phyloP scores from a whole-genome alignment of 2,797 vertebrate species.

The Crocidura indochinensis region DNA sequence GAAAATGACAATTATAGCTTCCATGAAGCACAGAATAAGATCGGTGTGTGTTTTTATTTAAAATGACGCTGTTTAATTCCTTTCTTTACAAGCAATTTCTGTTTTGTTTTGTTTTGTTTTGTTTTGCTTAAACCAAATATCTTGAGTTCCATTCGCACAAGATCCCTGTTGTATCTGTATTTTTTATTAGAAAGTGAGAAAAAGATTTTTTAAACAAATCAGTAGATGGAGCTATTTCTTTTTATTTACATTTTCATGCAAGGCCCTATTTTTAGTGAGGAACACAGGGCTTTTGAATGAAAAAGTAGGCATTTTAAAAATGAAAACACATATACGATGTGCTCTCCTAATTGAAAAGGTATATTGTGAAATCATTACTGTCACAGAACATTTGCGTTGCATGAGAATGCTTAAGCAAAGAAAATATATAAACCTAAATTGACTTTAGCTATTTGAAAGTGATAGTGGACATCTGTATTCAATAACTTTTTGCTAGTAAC shows the following conservation, averaged over 20 bases:
- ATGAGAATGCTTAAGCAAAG: slow-evolving; percentile 86
- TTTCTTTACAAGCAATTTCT: slow-evolving; percentile 36
- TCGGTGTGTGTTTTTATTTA: background rate
- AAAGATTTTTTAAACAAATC: slow-evolving; percentile 82
- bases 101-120: slow-evolving; percentile 8
- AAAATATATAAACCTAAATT: slow-evolving; percentile 89
- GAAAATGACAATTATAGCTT: slow-evolving; percentile 82
- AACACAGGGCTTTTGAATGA: slow-evolving; percentile 72
- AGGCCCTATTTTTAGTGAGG: slow-evolving; percentile 73
- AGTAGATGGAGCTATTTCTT: slow-evolving; percentile 92
- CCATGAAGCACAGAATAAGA: slow-evolving; percentile 44
- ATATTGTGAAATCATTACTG: slow-evolving; percentile 91
- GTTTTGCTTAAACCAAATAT: slow-evolving; percentile 33
- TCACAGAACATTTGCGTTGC: slow-evolving; percentile 89
- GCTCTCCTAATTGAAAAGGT: slow-evolving; percentile 89
- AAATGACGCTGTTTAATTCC: slow-evolving; percentile 71
- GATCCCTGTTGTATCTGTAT: slow-evolving; percentile 62
- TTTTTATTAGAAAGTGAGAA: slow-evolving; percentile 70
- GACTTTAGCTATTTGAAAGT: slow-evolving; percentile 90
- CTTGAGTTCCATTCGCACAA: slow-evolving; percentile 64
- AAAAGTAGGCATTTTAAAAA: slow-evolving; percentile 82
- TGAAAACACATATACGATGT: slow-evolving; percentile 88
- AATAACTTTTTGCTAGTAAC: slow-evolving; percentile 90
- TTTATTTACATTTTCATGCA: slow-evolving; percentile 87
- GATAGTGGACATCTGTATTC: slow-evolving; percentile 91